Evolutionary conservation across 2,888 invertebrate species (phyloP), one percentile per base, ranked within the genome.

Genomic region (Poecilus cupreus): DNA sequence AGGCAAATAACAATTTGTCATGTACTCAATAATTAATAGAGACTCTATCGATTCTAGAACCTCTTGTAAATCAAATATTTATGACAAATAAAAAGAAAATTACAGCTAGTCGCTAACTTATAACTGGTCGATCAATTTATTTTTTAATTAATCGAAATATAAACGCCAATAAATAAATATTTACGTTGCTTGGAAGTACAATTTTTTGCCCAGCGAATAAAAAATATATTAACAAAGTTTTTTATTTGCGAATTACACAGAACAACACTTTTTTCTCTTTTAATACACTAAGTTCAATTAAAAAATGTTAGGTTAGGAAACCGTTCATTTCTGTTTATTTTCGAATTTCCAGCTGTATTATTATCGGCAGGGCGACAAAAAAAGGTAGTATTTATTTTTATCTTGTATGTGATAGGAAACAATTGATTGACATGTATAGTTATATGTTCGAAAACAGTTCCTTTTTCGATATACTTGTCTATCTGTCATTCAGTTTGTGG

Each of bases 401-500:
- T 18, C 32, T 24, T 57, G 24, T 37, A 68, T 37, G 16, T 68
- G 37, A 68, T 64, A 68, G 64, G 37, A 68, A 68, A 32, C 64
- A 37, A 32, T 18, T 68, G 64, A 68, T 68, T 68, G 64, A 68
- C 64, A 20, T 16, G 37, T 20, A 68, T 68, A 68, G 64, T 64
- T 26, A 68, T 68, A 37, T 68, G 39, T 68, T 68, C 37, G 5
- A 13, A 39, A 68, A 68, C 64, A 68, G 32, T 68, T 68, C 37
- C 13, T 68, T 68, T 60, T 68, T 68, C 64, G 64, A 37, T 68
- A 68, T 68, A 68, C 37, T 68, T 68, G 16, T 68, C 64, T 68
- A 39, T 68, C 64, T 68, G 64, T 68, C 64, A 68, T 68, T 68
- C 64, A 18, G 64, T 24, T 37, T 32, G 18, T 11, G 37, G 64